phyloP scores from a whole-genome alignment of 2,797 vertebrate genomes.

The Lacerta bilineata region DNA sequence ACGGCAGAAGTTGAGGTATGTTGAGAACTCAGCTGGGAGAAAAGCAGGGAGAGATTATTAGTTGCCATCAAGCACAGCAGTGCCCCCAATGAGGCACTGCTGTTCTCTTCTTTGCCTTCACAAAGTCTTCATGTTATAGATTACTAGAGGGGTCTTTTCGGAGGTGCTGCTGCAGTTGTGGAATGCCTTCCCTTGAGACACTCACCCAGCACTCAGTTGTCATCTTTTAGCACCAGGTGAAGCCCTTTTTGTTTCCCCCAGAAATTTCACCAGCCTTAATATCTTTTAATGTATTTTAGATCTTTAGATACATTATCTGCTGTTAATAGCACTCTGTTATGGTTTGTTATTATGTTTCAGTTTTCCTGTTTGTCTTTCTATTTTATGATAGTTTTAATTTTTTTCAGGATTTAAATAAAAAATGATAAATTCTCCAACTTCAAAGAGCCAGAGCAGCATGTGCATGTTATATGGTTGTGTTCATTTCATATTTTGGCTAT shows the following conservation, averaged over 20 bases:
- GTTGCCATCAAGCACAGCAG: not conserved
- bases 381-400: not conserved
- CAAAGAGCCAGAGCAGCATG: not conserved
- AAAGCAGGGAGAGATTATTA: conserved; percentile 35
- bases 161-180: not conserved
- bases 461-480: not conserved
- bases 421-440: not conserved
- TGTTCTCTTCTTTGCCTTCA: not conserved
- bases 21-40: conserved; percentile 91
- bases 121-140: not conserved
- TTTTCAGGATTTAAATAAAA: too few relatives aligned
- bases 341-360: not conserved
- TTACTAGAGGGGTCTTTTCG: not conserved
- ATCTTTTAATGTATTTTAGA: not conserved
- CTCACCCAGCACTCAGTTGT: not conserved
- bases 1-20: conserved; percentile 98
- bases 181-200: not conserved
- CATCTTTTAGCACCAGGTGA: not conserved
- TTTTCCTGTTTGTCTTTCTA: not conserved
- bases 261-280: not conserved
- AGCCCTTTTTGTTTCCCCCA: not conserved
- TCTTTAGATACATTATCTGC: not conserved
- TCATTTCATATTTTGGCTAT: not conserved
- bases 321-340: not conserved
- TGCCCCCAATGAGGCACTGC: fast-evolving